phyloP scores from a whole-genome alignment of 2,888 invertebrate species.

The Tipula helvola region DNA sequence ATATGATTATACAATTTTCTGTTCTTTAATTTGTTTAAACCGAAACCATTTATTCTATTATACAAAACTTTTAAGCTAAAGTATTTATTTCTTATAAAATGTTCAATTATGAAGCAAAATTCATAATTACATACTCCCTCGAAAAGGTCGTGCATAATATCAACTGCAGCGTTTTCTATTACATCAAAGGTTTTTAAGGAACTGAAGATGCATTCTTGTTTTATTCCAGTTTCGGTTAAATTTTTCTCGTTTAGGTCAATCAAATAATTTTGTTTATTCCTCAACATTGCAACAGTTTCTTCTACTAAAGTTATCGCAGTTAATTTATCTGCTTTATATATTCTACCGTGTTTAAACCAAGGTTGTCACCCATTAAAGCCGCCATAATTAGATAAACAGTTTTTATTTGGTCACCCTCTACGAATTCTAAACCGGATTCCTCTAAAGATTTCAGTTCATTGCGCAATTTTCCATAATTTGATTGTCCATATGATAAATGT shows the following conservation, averaged over 20 bases:
- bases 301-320: too few species aligned
- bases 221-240: constrained; percentile 15
- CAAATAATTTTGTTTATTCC: too few species aligned
- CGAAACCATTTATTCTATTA: constrained; percentile 10
- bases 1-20: constrained; percentile 9
- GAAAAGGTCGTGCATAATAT: constrained; percentile 18
- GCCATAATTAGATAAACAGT: constrained; percentile 16
- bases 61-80: constrained; percentile 11
- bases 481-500: background rate
- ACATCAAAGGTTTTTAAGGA: constrained; percentile 15
- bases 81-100: constrained; percentile 14
- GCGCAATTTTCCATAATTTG: constrained; percentile 9
- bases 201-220: constrained; percentile 16
- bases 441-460: constrained; percentile 12
- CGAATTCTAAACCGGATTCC: constrained; percentile 10
- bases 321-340: too few species aligned
- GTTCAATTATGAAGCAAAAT: constrained; percentile 14
- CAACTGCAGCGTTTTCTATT: constrained; percentile 16
- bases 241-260: too few species aligned
- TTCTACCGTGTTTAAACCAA: constrained; percentile 18
- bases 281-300: too few species aligned
- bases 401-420: background rate
- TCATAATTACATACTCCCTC: constrained; percentile 11
- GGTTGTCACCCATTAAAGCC: constrained; percentile 18
- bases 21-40: background rate